Evolutionary conservation across 2,888 invertebrate species (phyloP).

Genomic region (Dynastes maya): DNA sequence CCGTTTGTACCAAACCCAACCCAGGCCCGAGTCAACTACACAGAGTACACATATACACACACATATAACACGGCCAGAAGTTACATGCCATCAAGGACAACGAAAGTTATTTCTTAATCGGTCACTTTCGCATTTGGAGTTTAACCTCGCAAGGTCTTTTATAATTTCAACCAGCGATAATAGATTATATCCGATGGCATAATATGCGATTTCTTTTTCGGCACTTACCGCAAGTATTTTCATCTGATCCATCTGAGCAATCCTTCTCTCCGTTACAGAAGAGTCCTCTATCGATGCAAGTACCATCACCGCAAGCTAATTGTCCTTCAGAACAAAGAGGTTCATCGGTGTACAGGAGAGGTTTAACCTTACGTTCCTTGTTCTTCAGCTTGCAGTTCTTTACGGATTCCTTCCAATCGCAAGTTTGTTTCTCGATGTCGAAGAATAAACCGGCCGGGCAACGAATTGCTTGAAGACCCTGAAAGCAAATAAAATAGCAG

Average conservation of each 20-base stretch:
- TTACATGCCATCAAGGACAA: constrained; percentile 63
- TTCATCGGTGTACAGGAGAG: constrained; percentile 90
- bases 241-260: constrained; percentile 90
- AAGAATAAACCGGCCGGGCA: constrained; percentile 94
- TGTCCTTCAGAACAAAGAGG: constrained; percentile 91
- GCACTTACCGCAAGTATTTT: constrained; percentile 90
- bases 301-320: constrained; percentile 90
- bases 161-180: not conserved
- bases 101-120: constrained; percentile 66
- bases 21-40: constrained; percentile 59
- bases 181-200: no score
- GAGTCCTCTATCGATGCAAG: constrained; percentile 89
- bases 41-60: constrained; percentile 52
- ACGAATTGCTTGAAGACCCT: constrained; percentile 94
- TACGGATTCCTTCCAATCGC: constrained; percentile 95
- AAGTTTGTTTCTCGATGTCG: constrained; percentile 95
- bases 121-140: constrained; percentile 64
- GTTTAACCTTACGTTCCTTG: constrained; percentile 91
- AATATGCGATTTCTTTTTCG: no score
- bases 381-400: constrained; percentile 93
- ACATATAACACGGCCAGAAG: not conserved
- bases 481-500: constrained; percentile 60
- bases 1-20: constrained; percentile 57
- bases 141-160: constrained; percentile 62
- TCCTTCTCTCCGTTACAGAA: constrained; percentile 96